Base-by-base conservation (phyloP, 2,797 vertebrate species). In the Meda fulgida region DNA sequence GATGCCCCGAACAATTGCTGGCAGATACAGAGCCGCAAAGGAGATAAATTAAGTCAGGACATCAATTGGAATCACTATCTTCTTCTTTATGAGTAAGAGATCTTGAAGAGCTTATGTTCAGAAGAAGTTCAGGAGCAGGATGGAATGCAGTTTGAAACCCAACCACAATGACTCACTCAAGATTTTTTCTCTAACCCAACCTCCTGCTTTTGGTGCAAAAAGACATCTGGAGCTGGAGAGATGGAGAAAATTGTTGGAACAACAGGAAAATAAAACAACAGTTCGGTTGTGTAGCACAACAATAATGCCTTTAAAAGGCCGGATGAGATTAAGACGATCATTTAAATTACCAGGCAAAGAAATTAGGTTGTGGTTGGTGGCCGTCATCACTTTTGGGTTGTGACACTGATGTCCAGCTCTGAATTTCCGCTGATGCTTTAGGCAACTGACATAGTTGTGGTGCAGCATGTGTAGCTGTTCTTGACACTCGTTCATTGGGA, bases 111-210 rank as follows among this genome's bases (percentile, higher is more conserved):
- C 80, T 69, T 88, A 48, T 73, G 73, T 78, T 69, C 82, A 90
- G 90, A 84, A 91, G 87, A 85, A 26, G 31, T 78, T 60, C 36
- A 43, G 84, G 72, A 90, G 84, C 66, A 72, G 58, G 29, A 40
- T 88, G 87, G 89, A 92, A 93, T 90, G 89, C 81, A 80, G 87
- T 86, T 86, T 71, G 78, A 84, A 91, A 85, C 93, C 92, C 4
- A 48, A 48, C 46, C 92, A 90, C 92, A 91, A 78, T 86, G 91
- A 93, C 87, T 93, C 92, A 94, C 69, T 86, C 48, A 85, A 81
- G 82, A 78, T 85, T 5, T 19, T 80, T 89, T 53, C 51, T 58
- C 46, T 69, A 67, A 38, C 69, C 40, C 43, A 34, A 13, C 84
- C 16, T 66, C 73, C 80, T 80, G 85, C 82, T 88, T 80, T 70